phyloP scores from a whole-genome alignment of 2,113 vertebrate species.

The Nycticorax nycticorax region DNA sequence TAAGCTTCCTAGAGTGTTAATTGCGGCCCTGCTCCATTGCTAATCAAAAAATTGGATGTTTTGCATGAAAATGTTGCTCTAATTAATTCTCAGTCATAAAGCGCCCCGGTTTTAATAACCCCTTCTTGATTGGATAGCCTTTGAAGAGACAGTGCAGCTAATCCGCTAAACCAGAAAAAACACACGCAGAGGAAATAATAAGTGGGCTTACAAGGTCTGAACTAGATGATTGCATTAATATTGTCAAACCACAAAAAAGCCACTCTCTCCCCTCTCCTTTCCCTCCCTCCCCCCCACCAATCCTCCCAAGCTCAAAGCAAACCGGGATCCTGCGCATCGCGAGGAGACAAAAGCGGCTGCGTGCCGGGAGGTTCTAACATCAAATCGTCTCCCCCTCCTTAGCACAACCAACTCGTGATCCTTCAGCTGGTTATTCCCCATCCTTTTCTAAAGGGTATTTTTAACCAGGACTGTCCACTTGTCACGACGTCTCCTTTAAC shows the following conservation, averaged over 20 bases:
- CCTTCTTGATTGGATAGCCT: slow-evolving; percentile 82
- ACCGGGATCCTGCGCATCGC: neutral
- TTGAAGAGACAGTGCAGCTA: slow-evolving; percentile 77
- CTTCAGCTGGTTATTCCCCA: neutral
- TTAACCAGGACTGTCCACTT: neutral
- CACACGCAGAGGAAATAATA: slow-evolving; percentile 72
- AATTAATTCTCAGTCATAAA: slow-evolving; percentile 88
- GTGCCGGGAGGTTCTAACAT: neutral
- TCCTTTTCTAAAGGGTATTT: neutral
- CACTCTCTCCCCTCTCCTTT: neutral
- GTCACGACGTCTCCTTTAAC: slow-evolving; percentile 49
- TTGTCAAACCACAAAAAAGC: slow-evolving; percentile 15
- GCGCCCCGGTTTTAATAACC: slow-evolving; percentile 81
- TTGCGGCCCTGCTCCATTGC: slow-evolving; percentile 79
- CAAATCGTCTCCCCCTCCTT: neutral
- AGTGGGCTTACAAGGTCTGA: slow-evolving; percentile 67
- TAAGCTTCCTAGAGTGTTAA: slow-evolving; percentile 83
- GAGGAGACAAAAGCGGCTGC: slow-evolving; percentile 4
- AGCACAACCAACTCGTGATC: neutral
- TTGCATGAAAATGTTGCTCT: slow-evolving; percentile 86
- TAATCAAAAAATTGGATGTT: slow-evolving; percentile 89
- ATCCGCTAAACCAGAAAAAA: slow-evolving; percentile 69
- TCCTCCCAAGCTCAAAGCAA: neutral
- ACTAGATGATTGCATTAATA: slow-evolving; percentile 50
- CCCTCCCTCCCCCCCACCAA: too few relatives aligned